A percentile compares a stretch with the other conserved stretches of the same genome.
These are phyloP conservation scores for Litoditis marina DNA, from an alignment of 2,888 invertebrate genomes.

Conservation along the genomic window DNA sequence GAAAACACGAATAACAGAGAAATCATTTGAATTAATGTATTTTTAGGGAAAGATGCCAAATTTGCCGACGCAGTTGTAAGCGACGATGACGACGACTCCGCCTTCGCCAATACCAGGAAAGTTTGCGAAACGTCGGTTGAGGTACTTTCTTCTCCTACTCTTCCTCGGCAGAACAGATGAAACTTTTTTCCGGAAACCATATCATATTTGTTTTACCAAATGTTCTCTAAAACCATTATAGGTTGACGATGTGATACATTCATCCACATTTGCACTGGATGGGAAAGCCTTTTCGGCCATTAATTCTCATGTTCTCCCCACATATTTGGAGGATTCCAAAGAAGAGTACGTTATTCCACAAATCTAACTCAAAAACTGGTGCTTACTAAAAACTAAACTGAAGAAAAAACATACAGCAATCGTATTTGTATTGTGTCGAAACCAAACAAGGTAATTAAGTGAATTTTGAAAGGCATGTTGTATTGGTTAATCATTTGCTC, in stretches of 20 bases:
- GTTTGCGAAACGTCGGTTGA: slow-evolving; percentile 43
- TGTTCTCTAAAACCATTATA: too few species aligned
- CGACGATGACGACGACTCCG: slow-evolving; percentile 38
- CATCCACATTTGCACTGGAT: slow-evolving; percentile 47
- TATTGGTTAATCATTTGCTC: too few species aligned
- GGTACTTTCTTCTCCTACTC: slow-evolving; percentile 12
- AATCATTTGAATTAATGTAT: too few species aligned
- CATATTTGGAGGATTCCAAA: slow-evolving; percentile 50
- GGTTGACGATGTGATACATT: slow-evolving; percentile 39
- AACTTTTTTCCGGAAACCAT: neutral
- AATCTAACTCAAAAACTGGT: too few species aligned
- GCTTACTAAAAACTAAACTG: too few species aligned
- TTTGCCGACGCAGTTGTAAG: slow-evolving; percentile 42
- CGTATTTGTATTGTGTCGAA: too few species aligned
- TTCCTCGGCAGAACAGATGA: slow-evolving; percentile 65
- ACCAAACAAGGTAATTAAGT: too few species aligned
- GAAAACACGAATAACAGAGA: too few species aligned
- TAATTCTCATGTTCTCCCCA: slow-evolving; percentile 40
- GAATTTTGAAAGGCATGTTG: too few species aligned
- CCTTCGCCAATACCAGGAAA: slow-evolving; percentile 28
- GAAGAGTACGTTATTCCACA: slow-evolving; percentile 26
- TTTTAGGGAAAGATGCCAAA: slow-evolving; percentile 52
- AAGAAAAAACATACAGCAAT: too few species aligned
- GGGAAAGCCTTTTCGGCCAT: slow-evolving; percentile 53
- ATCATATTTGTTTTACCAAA: too few species aligned